These are phyloP conservation scores for Galerucella calmariensis DNA, from an alignment of 2,888 invertebrate genomes.

Conservation along the genomic window DNA sequence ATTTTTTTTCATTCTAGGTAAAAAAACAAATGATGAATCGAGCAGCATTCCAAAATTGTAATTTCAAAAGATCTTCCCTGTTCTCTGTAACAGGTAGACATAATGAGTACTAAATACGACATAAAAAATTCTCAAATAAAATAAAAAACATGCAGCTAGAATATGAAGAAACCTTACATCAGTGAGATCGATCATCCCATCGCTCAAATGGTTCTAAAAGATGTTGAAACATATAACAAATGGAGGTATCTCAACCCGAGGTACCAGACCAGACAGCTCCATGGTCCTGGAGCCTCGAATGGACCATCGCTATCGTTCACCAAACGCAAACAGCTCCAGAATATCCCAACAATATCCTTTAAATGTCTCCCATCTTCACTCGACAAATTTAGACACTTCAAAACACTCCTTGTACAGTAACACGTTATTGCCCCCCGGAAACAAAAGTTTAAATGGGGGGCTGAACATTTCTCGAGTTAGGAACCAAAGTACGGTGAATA, in stretches of 20 bases:
- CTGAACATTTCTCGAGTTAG: conserved; percentile 71
- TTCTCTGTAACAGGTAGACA: conserved; percentile 14
- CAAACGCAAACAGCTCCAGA: conserved; percentile 58
- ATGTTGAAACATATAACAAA: conserved; percentile 79
- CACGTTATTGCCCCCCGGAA: conserved; percentile 50
- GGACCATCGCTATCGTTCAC: conserved; percentile 60
- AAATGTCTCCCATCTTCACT: conserved; percentile 77
- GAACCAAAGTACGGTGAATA: conserved; percentile 60
- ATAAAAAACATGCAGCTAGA: conserved; percentile 48
- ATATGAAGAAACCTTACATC: conserved; percentile 57
- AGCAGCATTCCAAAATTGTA: not conserved
- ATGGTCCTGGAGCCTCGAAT: conserved; percentile 61
- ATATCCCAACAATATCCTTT: conserved; percentile 71
- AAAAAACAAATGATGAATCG: conserved; percentile 1
- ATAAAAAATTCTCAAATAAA: conserved; percentile 48
- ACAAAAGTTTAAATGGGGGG: conserved; percentile 67
- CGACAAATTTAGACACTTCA: conserved; percentile 69
- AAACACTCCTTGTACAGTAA: conserved; percentile 75
- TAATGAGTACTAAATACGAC: conserved; percentile 44
- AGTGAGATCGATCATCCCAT: conserved; percentile 51
- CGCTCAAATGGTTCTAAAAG: conserved; percentile 51
- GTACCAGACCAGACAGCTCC: conserved; percentile 63
- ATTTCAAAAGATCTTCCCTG: not conserved
- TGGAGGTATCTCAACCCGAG: conserved; percentile 67
- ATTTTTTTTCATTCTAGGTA: not conserved